Percentiles rank a stretch among this genome's conserved stretches.
phyloP scores from a whole-genome alignment of 1,140 invertebrate species.

The Nixonia krombeini region DNA sequence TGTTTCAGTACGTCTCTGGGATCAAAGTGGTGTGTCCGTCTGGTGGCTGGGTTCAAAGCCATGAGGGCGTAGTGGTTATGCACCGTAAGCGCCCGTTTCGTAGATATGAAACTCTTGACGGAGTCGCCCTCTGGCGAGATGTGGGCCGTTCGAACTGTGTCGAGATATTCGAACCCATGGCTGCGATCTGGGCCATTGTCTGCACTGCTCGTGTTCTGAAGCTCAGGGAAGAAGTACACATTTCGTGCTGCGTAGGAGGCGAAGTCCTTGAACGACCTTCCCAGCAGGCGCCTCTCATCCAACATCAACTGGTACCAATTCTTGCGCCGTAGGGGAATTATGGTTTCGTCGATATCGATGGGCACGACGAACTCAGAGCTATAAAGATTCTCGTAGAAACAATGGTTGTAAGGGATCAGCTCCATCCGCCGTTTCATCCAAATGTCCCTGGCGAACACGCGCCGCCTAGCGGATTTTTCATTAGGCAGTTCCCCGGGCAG shows the following conservation, averaged over 20 bases:
- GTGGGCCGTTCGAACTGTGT: constrained; percentile 72
- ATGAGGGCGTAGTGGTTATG: constrained; percentile 83
- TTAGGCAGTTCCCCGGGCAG: constrained; percentile 72
- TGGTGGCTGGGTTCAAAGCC: constrained; percentile 73
- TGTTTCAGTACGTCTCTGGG: constrained; percentile 61
- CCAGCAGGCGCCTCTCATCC: constrained; percentile 56
- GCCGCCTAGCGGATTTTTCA: constrained; percentile 50
- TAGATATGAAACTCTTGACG: constrained; percentile 81
- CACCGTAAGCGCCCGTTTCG: constrained; percentile 76
- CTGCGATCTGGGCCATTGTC: constrained; percentile 49
- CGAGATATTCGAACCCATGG: constrained; percentile 67
- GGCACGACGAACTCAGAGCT: constrained; percentile 78
- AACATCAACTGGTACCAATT: constrained; percentile 74
- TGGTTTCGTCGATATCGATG: constrained; percentile 80
- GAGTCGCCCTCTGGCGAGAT: constrained; percentile 77
- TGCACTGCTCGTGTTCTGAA: constrained; percentile 47
- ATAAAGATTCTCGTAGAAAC: constrained; percentile 79
- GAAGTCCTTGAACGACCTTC: constrained; percentile 62
- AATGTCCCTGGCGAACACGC: constrained; percentile 70
- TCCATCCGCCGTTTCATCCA: constrained; percentile 82
- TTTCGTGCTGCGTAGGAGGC: constrained; percentile 78
- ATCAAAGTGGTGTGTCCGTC: constrained; percentile 68
- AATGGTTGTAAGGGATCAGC: constrained; percentile 82
- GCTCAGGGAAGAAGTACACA: constrained; percentile 75
- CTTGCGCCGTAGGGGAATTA: constrained; percentile 74